Percentiles rank a stretch among this genome's conserved stretches.
Conservation (phyloP, 2,888 invertebrate species). For the Sicus ferrugineus region DNA sequence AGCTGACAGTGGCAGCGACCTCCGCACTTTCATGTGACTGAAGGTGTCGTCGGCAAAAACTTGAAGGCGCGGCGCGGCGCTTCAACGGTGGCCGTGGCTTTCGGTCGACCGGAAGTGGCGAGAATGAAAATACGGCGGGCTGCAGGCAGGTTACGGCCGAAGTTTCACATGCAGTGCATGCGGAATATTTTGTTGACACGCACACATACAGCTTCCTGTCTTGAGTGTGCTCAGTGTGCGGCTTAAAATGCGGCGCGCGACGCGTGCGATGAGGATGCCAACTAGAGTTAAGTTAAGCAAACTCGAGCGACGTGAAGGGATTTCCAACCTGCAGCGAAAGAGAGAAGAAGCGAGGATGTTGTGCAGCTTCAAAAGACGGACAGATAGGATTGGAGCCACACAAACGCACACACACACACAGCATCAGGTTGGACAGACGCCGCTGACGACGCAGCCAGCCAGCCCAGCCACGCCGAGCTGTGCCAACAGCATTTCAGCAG, state of each 20-base stretch:
- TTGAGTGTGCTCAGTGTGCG: slow-evolving; percentile 13
- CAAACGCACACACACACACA: not conserved
- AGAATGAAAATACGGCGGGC: not conserved
- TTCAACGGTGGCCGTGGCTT: not conserved
- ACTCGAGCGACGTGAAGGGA: slow-evolving; percentile 2
- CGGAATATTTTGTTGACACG: slow-evolving; percentile 23
- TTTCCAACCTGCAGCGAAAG: not conserved
- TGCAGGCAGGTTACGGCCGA: not conserved
- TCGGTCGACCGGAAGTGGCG: slow-evolving; percentile 12
- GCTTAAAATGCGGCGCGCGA: slow-evolving; percentile 21
- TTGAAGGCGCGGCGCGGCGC: not conserved
- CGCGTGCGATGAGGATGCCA: slow-evolving; percentile 1
- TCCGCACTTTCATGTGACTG: not conserved
- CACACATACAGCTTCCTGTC: not conserved
- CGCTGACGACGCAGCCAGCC: not conserved
- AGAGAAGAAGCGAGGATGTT: not conserved
- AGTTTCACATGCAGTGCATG: slow-evolving; percentile 21
- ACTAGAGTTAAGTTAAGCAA: slow-evolving; percentile 8
- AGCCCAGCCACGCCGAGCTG: not conserved
- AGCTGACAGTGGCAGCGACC: slow-evolving; percentile 14
- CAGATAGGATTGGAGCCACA: not conserved
- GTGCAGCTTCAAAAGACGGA: not conserved
- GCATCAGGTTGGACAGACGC: too few relatives aligned
- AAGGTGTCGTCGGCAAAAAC: slow-evolving; percentile 21
- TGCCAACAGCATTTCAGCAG: not conserved